Evolutionary conservation across 1,140 invertebrate species (phyloP).

Genomic region (Elymnias hypermnestra): DNA sequence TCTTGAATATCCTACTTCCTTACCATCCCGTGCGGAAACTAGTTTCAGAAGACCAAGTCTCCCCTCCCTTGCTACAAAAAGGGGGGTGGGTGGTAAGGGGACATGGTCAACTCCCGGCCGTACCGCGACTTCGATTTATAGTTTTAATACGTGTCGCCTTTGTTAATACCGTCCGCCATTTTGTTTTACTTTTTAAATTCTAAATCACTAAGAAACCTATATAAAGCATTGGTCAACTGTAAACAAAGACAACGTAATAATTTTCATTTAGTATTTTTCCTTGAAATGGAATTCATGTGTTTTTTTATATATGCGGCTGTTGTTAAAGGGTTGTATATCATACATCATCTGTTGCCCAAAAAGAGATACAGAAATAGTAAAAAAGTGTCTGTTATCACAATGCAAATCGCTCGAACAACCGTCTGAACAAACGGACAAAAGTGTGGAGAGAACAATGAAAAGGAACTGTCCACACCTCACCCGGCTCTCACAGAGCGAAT

Average conservation of each 20-base stretch:
- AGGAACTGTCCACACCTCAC: constrained; percentile 20
- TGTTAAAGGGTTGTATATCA: too few species aligned
- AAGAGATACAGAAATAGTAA: constrained; percentile 12
- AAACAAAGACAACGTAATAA: too few species aligned
- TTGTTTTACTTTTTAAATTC: constrained; percentile 36
- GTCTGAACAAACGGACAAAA: constrained; percentile 15
- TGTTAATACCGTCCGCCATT: constrained; percentile 39
- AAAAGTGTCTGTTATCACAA: constrained; percentile 20
- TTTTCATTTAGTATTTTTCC: too few species aligned
- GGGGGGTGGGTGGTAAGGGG: constrained; percentile 44
- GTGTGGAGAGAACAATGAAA: constrained; percentile 17
- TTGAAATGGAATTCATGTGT: not conserved
- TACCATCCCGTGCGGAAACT: constrained; percentile 47
- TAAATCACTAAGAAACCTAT: not conserved
- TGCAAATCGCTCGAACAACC: constrained; percentile 18
- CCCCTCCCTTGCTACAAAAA: constrained; percentile 35
- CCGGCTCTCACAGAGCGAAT: constrained; percentile 7
- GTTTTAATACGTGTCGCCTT: constrained; percentile 45
- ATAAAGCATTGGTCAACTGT: not conserved
- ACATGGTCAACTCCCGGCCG: constrained; percentile 50
- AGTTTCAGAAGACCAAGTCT: constrained; percentile 36
- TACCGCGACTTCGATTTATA: constrained; percentile 45
- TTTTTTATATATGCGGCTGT: too few species aligned
- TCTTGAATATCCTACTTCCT: constrained; percentile 32
- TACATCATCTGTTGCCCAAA: constrained; percentile 11